Base-by-base conservation (phyloP, 2,113 vertebrate species). In the Sinocyclocheilus anophthalmus region DNA sequence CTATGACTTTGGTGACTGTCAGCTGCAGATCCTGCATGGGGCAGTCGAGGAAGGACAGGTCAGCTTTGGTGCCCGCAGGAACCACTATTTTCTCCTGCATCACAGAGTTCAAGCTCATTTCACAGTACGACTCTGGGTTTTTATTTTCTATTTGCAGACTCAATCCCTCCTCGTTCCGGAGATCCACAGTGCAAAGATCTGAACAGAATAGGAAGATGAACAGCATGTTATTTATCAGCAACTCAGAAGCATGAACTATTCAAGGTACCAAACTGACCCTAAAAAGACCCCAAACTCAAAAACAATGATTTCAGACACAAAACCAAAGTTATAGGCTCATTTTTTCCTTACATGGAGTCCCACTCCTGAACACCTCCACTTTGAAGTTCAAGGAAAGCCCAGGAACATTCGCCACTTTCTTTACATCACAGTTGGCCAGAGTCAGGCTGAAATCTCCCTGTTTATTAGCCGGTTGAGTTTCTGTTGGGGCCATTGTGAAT, bases 1-100 rank as follows among this genome's bases (percentile, higher is more conserved):
- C 90, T 2, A 94, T 91, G 61, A 89, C 75, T 91, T 96, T 90
- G 81, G 94, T 96, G 1, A 93, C 96, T 0, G 93, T 96, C 84
- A 97, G 87, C 69, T 92, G 92, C 37, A 99, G 81, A 1, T 91
- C 95, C 0, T 95, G 94, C 39, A 94, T 89, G 18, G 95, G 90
- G 53, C 96, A 95, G 88, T 98, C 98, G 0, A 97, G 94, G 89
- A 99, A 98, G 59, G 95, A 96, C 59, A 99, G 90, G 13, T 10
- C 90, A 89, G 95, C 91, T 24, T 82, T 88, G 0, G 88, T 84
- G 1, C 96, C 96, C 0, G 94, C 88, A 0, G 55, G 79, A 59
- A 99, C 88, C 0, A 90, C 95, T 78, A 97, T 80, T 65, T 90
- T 92, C 1, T 94, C 50, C 81, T 93, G 86, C 0, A 96, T 93